These are phyloP conservation scores for Carapus acus DNA, from an alignment of 2,797 vertebrate genomes.

Conservation along the genomic window DNA sequence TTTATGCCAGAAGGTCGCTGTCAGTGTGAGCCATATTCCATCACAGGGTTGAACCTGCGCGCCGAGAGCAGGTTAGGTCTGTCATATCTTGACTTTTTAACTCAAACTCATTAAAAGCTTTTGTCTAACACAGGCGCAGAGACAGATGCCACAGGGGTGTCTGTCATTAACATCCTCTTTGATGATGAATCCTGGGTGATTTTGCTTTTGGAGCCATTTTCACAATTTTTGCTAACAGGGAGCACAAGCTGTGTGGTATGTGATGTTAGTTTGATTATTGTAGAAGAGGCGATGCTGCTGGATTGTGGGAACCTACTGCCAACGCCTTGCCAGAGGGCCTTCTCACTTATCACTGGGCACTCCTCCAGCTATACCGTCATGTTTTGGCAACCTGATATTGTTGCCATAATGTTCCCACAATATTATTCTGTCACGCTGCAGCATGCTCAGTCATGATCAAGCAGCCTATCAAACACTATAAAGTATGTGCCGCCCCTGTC, in stretches of 20 bases:
- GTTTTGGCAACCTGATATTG: constrained; percentile 59
- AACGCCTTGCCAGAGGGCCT: constrained; percentile 33
- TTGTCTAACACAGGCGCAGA: constrained; percentile 46
- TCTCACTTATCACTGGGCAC: constrained; percentile 53
- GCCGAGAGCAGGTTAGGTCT: constrained; percentile 43
- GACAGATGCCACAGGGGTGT: constrained; percentile 58
- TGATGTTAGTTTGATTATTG: constrained; percentile 54
- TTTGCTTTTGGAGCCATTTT: constrained; percentile 31
- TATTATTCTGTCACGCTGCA: constrained; percentile 60
- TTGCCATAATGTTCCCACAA: constrained; percentile 58
- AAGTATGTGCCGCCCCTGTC: constrained; percentile 18
- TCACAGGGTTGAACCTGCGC: constrained; percentile 40
- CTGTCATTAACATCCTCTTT: constrained; percentile 50
- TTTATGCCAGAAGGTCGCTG: constrained; percentile 35
- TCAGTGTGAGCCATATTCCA: constrained; percentile 38
- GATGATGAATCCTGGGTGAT: constrained; percentile 54
- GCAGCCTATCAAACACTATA: constrained; percentile 19
- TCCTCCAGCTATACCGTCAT: constrained; percentile 56
- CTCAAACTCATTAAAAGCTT: constrained; percentile 47
- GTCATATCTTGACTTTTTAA: constrained; percentile 41
- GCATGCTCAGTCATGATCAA: constrained; percentile 51
- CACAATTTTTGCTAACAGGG: constrained; percentile 32
- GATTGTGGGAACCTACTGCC: constrained; percentile 49
- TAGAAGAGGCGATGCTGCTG: constrained; percentile 52
- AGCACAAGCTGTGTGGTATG: constrained; percentile 34